Evolutionary conservation across 2,113 vertebrate genomes (phyloP), one percentile per base, ranked within the genome.

Genomic region (Psettodes erumei): DNA sequence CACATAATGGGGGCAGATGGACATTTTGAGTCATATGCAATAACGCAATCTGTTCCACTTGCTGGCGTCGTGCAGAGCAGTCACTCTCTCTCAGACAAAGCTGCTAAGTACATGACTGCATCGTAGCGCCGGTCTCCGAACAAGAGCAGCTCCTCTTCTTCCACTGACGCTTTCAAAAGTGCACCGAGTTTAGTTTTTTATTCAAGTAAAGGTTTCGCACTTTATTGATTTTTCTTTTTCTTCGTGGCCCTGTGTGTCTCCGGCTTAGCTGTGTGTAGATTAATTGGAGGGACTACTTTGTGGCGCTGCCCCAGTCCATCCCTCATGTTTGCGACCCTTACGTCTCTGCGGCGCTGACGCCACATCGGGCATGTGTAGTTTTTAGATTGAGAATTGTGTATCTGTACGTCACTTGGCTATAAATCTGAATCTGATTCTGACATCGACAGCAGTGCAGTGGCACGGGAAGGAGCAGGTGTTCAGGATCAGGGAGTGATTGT

Each of bases 1-100:
- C 58, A 54, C 78, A 83, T 86, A 86, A 85, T 71, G 64, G 82
- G 85, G 82, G 86, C 88, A 92, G 91, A 93, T 87, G 90, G 93
- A 83, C 74, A 89, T 83, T 89, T 89, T 74, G 88, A 88, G 79
- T 82, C 73, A 82, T 81, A 76, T 86, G 70, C 79, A 82, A 74
- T 84, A 64, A 47, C 75, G 82, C 92, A 91, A 88, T 88, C 89
- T 89, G 82, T 81, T 90, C 83, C 80, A 76, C 80, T 81, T 72
- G 83, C 60, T 47, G 60, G 67, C 73, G 54, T 71, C 27, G 62
- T 58, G 81, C 38, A 68, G 69, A 79, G 62, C 79, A 77, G 69
- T 84, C 80, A 62, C 63, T 70, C 68, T 35, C 56, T n/a, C 37
- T 42, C 83, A 83, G 59, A 85, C 82, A 58, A 85, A 78, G 70